Conservation (phyloP, 2,113 vertebrate genomes). For the Nycticorax nycticorax region DNA sequence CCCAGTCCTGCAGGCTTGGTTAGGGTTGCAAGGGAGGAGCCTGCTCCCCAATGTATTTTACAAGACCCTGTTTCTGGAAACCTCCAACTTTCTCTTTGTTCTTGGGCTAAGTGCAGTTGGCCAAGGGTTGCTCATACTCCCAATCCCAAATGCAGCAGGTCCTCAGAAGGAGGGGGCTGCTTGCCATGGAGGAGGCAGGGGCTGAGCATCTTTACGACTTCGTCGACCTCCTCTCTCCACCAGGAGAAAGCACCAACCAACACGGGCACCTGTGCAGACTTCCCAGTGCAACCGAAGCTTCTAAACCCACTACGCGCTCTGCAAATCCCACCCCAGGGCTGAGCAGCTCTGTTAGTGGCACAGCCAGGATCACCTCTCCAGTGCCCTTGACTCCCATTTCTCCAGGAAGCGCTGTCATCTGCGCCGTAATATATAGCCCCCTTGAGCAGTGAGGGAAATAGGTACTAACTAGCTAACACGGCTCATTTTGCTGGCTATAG, state of each 20-base stretch:
- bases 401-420: background rate
- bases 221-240: background rate
- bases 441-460: background rate
- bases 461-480: background rate
- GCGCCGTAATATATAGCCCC: background rate
- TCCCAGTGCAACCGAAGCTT: background rate
- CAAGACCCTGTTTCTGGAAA: background rate
- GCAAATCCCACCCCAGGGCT: background rate
- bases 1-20: accelerated
- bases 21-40: background rate
- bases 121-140: background rate
- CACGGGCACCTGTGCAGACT: background rate
- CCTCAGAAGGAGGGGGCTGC: background rate
- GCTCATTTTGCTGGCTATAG: background rate
- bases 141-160: background rate
- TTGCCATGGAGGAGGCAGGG: background rate
- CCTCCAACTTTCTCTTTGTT: background rate
- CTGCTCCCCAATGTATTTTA: background rate
- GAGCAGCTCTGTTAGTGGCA: background rate
- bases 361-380: background rate
- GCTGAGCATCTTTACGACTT: background rate
- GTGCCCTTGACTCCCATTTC: background rate
- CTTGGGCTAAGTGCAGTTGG: background rate
- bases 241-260: background rate
- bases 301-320: accelerated